Percentiles rank a stretch among this genome's conserved stretches.
Evolutionary conservation across 2,797 vertebrate species (phyloP).

Genomic region (Ctenopoma kingsleyae): DNA sequence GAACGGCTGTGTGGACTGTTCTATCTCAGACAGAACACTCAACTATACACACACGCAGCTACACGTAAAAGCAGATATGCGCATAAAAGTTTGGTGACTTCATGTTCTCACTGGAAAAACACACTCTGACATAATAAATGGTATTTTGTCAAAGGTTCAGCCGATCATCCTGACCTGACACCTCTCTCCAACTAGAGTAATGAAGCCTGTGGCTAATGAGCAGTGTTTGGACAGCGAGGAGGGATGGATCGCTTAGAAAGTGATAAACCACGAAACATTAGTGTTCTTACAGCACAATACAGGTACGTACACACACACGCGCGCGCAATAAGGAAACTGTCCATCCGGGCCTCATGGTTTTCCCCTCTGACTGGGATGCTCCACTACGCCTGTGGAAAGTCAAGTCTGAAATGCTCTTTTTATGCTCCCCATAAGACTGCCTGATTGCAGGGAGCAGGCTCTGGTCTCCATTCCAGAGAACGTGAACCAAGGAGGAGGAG

Average conservation of each 20-base stretch:
- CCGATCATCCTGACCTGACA: slow-evolving; percentile 52
- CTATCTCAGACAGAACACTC: slow-evolving; percentile 28
- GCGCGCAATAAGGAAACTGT: slow-evolving; percentile 72
- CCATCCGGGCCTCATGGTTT: slow-evolving; percentile 63
- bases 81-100: not conserved
- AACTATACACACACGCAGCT: not conserved
- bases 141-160: slow-evolving; percentile 42
- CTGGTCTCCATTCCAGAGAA: slow-evolving; percentile 46
- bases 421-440: slow-evolving; percentile 61
- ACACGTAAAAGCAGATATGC: not conserved
- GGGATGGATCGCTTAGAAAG: slow-evolving; percentile 55
- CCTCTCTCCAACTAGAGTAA: slow-evolving; percentile 65
- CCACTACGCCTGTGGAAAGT: slow-evolving; percentile 41
- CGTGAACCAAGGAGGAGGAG: slow-evolving; percentile 39
- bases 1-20: slow-evolving; percentile 41
- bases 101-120: not conserved
- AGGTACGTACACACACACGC: slow-evolving; percentile 57
- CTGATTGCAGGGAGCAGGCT: slow-evolving; percentile 65
- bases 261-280: slow-evolving; percentile 61
- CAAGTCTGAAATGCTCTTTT: slow-evolving; percentile 56
- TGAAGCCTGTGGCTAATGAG: slow-evolving; percentile 78
- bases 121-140: slow-evolving; percentile 22
- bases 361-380: slow-evolving; percentile 40
- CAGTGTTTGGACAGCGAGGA: slow-evolving; percentile 61
- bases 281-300: slow-evolving; percentile 69